phyloP scores from a whole-genome alignment of 2,113 vertebrate species.

The Ageneiosus marmoratus region DNA sequence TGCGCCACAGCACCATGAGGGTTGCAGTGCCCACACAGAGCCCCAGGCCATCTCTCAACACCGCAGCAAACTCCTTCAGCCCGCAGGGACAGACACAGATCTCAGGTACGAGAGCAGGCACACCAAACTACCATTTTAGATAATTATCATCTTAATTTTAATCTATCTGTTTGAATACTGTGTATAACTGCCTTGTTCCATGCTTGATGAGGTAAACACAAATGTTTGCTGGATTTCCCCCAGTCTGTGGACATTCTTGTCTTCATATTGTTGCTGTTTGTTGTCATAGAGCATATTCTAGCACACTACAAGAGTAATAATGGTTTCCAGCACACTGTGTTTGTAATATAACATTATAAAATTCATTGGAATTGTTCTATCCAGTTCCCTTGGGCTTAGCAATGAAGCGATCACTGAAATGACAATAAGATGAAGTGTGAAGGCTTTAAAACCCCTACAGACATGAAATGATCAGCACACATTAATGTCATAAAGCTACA shows the following conservation, averaged over 20 bases:
- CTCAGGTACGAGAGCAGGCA: slow-evolving; percentile 78
- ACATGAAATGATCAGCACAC: not conserved
- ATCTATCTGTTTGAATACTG: slow-evolving; percentile 16
- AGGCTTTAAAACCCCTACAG: not conserved
- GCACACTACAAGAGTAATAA: not conserved
- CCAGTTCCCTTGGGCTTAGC: not conserved
- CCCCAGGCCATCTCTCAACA: slow-evolving; percentile 87
- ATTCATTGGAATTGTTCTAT: not conserved
- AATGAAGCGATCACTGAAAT: not conserved
- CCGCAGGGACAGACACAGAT: slow-evolving; percentile 91
- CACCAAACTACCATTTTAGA: not conserved
- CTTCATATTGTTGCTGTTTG: slow-evolving; percentile 36
- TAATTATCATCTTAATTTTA: slow-evolving; percentile 26
- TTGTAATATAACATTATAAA: not conserved
- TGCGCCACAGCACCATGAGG: slow-evolving; percentile 90
- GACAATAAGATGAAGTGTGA: not conserved
- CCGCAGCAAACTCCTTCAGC: slow-evolving; percentile 88
- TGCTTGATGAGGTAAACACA: slow-evolving; percentile 30
- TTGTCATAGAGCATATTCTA: not conserved
- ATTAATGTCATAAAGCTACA: not conserved
- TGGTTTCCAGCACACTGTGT: slow-evolving; percentile 5
- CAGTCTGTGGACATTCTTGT: slow-evolving; percentile 35
- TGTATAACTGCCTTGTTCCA: not conserved
- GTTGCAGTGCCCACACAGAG: slow-evolving; percentile 88
- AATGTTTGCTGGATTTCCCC: slow-evolving; percentile 42